A percentile compares a stretch with the other conserved stretches of the same genome.
These are phyloP conservation scores for Cardiocondyla obscurior DNA, from an alignment of 1,140 invertebrate genomes.

Conservation along the genomic window DNA sequence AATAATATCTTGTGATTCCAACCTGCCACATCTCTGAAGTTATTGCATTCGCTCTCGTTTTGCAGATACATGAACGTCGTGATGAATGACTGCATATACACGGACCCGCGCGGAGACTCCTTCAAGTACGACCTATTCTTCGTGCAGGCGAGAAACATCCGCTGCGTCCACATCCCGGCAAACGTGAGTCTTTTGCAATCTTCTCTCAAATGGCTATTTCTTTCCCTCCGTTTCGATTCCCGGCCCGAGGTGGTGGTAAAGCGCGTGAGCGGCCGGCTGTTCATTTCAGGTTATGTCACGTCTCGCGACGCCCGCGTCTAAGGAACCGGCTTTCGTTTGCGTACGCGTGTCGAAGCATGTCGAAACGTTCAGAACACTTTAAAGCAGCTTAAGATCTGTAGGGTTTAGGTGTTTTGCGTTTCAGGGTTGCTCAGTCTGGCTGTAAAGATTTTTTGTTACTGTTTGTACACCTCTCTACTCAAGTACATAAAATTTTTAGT, in stretches of 20 bases:
- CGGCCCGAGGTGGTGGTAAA: background rate
- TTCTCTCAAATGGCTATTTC: background rate
- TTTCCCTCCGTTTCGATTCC: background rate
- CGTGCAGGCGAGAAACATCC: constrained; percentile 87
- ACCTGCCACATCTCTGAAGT: background rate
- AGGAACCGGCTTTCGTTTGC: background rate
- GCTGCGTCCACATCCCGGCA: constrained; percentile 88
- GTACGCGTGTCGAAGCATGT: background rate
- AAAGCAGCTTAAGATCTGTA: too few relatives aligned
- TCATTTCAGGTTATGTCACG: background rate
- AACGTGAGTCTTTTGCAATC: constrained; percentile 82
- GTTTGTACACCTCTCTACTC: too few relatives aligned
- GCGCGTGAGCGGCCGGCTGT: background rate
- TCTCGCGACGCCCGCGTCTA: background rate
- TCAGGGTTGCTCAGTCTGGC: background rate
- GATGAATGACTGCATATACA: constrained; percentile 86
- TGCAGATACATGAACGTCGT: constrained; percentile 88
- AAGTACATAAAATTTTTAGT: too few relatives aligned
- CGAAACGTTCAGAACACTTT: background rate
- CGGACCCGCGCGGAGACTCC: constrained; percentile 84
- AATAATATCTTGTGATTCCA: too few relatives aligned
- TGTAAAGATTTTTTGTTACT: background rate
- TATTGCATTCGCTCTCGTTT: constrained; percentile 67
- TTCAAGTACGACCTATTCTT: constrained; percentile 85
- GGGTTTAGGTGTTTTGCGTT: background rate